phyloP scores from a whole-genome alignment of 1,140 invertebrate species.

The Hermatobates lingyangjiaoensis region DNA sequence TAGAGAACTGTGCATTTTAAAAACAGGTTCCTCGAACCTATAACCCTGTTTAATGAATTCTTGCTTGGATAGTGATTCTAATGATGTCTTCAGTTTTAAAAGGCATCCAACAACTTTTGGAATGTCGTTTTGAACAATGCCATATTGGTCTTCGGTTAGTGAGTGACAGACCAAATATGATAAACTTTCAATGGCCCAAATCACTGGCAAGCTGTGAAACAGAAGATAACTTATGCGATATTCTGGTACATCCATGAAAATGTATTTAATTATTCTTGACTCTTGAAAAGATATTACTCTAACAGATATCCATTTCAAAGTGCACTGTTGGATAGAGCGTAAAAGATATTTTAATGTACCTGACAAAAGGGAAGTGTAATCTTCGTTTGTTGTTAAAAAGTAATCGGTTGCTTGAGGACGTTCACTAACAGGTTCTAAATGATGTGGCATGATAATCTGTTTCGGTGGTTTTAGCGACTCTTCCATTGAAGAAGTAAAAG shows the following conservation, averaged over 20 bases:
- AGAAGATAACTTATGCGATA: slow-evolving; percentile 2
- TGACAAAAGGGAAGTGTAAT: not conserved
- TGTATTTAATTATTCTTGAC: slow-evolving; percentile 6
- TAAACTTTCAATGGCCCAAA: slow-evolving; percentile 48
- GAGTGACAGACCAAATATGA: slow-evolving; percentile 43
- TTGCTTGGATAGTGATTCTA: slow-evolving; percentile 49
- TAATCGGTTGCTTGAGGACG: not conserved
- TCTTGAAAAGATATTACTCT: slow-evolving; percentile 5
- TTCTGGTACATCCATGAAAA: slow-evolving; percentile 7
- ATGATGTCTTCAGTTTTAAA: slow-evolving; percentile 39
- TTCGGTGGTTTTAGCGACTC: not conserved
- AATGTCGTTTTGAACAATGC: slow-evolving; percentile 58
- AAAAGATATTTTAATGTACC: slow-evolving; percentile 1
- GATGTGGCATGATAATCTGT: not conserved
- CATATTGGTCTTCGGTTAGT: slow-evolving; percentile 52
- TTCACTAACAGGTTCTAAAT: not conserved
- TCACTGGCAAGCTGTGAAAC: slow-evolving; percentile 37
- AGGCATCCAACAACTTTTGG: slow-evolving; percentile 40
- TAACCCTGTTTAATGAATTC: slow-evolving; percentile 34
- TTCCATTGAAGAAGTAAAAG: slow-evolving; percentile 31
- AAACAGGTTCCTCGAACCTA: slow-evolving; percentile 34
- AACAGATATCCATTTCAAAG: not conserved
- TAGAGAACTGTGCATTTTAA: slow-evolving; percentile 37
- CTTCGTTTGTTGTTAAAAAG: not conserved
- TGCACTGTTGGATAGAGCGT: not conserved